Percentiles rank a stretch among this genome's conserved stretches.
Evolutionary conservation across 2,113 vertebrate species (phyloP).

Genomic region (Physeter macrocephalus): DNA sequence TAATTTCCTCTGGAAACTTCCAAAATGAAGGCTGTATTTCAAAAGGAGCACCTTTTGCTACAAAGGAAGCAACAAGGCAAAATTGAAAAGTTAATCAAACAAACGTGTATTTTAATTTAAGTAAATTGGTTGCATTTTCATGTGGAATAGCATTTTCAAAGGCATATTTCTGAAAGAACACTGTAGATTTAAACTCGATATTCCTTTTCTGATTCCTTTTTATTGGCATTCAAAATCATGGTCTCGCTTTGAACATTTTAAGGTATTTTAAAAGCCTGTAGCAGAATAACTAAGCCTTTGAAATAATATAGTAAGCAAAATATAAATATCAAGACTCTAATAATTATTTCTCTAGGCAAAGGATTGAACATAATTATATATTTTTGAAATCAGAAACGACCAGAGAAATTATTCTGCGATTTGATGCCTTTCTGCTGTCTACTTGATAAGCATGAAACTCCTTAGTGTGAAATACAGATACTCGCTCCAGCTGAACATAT

Average conservation of each 20-base stretch:
- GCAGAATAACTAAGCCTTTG: not conserved
- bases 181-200: not conserved
- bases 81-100: conserved; percentile 39
- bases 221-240: conserved; percentile 26
- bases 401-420: not conserved
- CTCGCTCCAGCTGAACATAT: fast-evolving
- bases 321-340: conserved; percentile 18
- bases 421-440: not conserved
- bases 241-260: conserved; percentile 34
- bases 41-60: not conserved
- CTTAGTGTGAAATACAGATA: not conserved
- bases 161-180: conserved; percentile 13
- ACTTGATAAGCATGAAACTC: not conserved
- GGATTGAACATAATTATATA: not conserved
- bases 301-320: conserved; percentile 45
- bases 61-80: not conserved
- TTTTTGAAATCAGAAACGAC: conserved; percentile 41
- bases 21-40: not conserved
- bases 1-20: not conserved
- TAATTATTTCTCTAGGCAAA: conserved; percentile 20
- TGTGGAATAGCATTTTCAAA: not conserved
- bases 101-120: conserved; percentile 16
- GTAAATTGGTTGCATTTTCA: conserved; percentile 36
- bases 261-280: not conserved
- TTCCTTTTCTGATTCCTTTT: conserved; percentile 13